Evolutionary conservation across 2,888 invertebrate species (phyloP).

Genomic region (Tinea semifulvella): DNA sequence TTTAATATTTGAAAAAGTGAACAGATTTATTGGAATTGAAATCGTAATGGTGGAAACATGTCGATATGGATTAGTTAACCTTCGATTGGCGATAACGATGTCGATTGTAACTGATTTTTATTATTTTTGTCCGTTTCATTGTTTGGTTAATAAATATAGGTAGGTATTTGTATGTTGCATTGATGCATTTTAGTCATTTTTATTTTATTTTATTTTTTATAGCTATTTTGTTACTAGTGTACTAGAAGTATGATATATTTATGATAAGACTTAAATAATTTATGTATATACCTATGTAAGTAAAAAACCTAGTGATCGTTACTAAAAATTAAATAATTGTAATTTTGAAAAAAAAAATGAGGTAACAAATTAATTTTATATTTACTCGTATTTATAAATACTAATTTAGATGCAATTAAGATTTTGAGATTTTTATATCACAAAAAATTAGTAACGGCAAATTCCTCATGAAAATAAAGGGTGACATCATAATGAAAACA

Average conservation of each 20-base stretch:
- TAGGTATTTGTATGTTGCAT: no score
- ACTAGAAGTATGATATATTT: background rate
- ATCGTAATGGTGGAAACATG: constrained; percentile 61
- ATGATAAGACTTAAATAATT: background rate
- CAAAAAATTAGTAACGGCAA: no score
- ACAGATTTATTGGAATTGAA: constrained; percentile 34
- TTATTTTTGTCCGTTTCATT: background rate
- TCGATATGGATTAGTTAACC: constrained; percentile 48
- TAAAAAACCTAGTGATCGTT: no score
- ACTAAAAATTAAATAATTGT: background rate
- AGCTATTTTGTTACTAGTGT: no score
- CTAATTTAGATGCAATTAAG: no score
- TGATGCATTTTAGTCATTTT: no score
- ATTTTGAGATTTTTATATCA: no score
- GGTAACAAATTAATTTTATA: no score
- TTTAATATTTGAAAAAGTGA: constrained; percentile 4
- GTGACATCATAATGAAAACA: constrained; percentile 9
- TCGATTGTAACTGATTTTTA: constrained; percentile 1
- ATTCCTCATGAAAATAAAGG: background rate
- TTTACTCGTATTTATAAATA: no score
- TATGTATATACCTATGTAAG: background rate
- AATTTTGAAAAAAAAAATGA: background rate
- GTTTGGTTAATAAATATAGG: no score
- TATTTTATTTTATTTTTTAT: background rate
- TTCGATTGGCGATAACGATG: constrained; percentile 8